Evolutionary conservation across 2,113 vertebrate species (phyloP).

Genomic region (Azemiops feae): DNA sequence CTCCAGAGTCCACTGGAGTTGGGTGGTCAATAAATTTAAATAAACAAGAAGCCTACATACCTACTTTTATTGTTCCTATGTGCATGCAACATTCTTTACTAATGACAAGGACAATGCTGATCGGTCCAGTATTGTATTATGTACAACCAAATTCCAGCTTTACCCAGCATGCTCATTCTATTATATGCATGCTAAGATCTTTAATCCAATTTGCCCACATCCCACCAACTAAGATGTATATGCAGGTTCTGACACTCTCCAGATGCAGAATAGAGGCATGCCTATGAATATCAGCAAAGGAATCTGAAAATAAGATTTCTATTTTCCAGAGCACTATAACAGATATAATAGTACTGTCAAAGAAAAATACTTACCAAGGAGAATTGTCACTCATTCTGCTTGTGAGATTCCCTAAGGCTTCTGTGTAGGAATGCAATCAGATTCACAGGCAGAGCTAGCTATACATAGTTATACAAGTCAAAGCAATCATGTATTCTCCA

Average conservation of each 20-base stretch:
- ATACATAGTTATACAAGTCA: neutral
- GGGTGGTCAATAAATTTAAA: neutral
- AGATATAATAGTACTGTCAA: neutral
- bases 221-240: neutral
- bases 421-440: neutral
- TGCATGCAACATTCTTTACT: neutral
- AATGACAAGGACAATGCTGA: neutral
- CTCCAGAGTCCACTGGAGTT: neutral
- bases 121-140: neutral
- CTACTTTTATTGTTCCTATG: neutral
- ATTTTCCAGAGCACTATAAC: neutral
- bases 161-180: neutral
- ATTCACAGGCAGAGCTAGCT: neutral
- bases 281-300: neutral
- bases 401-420: neutral
- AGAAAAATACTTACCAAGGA: neutral
- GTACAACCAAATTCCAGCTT: neutral
- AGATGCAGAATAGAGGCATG: neutral
- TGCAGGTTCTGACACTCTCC: neutral
- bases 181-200: neutral
- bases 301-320: neutral
- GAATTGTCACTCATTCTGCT: neutral
- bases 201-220: neutral
- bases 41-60: neutral
- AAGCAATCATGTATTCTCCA: neutral